Base-by-base conservation (phyloP, 2,888 invertebrate species). In the Limenitis camilla region DNA sequence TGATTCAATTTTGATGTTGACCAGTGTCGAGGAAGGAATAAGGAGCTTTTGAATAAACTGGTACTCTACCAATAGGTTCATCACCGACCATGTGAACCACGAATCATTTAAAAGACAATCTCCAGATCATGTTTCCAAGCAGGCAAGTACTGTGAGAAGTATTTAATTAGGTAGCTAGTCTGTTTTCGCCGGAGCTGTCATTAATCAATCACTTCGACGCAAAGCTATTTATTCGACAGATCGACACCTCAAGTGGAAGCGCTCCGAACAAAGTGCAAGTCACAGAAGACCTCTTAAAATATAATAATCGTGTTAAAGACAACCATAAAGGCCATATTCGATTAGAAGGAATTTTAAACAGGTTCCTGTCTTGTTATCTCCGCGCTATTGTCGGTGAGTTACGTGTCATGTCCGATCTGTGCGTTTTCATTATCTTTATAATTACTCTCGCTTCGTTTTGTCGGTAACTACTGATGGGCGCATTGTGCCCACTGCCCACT, bases 301-400 rank as follows among this genome's bases (percentile, higher is more conserved):
- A 82, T 86, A 85, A 86, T 85, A 87, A 86, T 86, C 81, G 81
- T 82, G 87, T 85, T 86, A 86, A 87, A 86, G 78, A 79, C 76
- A 75, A 75, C 77, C 75, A 82, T 80, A 86, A 85, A 84, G 83
- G 76, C 82, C 79, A 80, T 81, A 81, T 83, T 82, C 84, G 84
- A 80, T 84, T 83, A 81, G 72, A 75, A 53, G 66, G 70, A 72
- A 75, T 78, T 79, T 82, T 79, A 80, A 85, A 86, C 81, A 77
- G 78, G 77, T 82, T 81, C 72, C 72, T 75, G 78, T 77, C 84
- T 83, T 73, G 81, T 83, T 84, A 83, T 78, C 76, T 78, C 64
- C 65, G 55, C 58, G 65, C 74, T 62, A 76, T 83, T 83, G 82
- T 81, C 69, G 71, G 68, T 78, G 75, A 74, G 73, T 71, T 74